phyloP scores from a whole-genome alignment of 2,113 vertebrate species.

The Cathartes aura region DNA sequence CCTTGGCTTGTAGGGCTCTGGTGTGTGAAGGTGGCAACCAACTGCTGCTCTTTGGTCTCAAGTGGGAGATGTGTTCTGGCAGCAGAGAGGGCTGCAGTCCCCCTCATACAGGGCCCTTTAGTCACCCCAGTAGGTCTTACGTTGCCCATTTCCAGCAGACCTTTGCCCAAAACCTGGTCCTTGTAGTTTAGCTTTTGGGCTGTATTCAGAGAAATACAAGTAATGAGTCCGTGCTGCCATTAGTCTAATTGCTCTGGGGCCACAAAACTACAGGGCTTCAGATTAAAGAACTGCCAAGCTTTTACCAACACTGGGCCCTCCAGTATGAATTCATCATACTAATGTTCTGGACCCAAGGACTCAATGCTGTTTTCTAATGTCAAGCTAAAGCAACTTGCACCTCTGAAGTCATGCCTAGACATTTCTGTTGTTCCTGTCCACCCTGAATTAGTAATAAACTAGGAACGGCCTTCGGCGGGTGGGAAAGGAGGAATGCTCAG shows the following conservation, averaged over 20 bases:
- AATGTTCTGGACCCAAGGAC: rapidly evolving
- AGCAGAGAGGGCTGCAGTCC: neutral
- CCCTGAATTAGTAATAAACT: neutral
- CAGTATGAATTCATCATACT: too few relatives aligned
- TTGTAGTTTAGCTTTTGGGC: neutral
- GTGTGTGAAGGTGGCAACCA: neutral
- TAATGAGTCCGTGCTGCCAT: neutral
- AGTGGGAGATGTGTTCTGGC: neutral
- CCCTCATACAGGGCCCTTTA: neutral
- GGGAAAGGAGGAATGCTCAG: neutral
- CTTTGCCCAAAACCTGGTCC: neutral
- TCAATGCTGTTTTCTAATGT: neutral
- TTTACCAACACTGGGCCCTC: neutral
- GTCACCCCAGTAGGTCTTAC: neutral
- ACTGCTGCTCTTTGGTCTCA: neutral
- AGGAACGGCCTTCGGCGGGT: rapidly evolving
- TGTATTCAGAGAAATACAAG: neutral
- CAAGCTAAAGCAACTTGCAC: neutral
- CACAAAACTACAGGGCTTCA: neutral
- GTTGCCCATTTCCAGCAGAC: neutral
- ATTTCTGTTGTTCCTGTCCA: neutral
- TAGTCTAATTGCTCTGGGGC: neutral
- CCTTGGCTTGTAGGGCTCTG: neutral
- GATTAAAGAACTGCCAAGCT: neutral
- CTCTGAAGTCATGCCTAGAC: neutral